A percentile compares a stretch with the other conserved stretches of the same genome.
Evolutionary conservation across 2,888 invertebrate genomes (phyloP).

Genomic region (Leptinotarsa juncta): DNA sequence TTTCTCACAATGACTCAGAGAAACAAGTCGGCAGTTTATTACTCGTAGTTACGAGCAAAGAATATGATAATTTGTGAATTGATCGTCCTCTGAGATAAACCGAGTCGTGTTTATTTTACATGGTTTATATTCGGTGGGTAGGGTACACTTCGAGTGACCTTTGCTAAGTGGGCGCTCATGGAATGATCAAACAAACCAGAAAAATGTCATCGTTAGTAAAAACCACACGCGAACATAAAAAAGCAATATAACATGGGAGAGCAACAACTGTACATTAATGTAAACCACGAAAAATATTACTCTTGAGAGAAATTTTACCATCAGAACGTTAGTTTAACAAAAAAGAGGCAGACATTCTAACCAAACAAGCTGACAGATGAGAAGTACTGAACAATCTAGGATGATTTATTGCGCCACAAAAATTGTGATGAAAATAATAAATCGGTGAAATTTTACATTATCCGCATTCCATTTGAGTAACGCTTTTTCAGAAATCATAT

Average conservation of each 20-base stretch:
- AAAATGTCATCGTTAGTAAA: slow-evolving; percentile 6
- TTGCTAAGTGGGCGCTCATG: slow-evolving; percentile 3
- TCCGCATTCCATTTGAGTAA: no score
- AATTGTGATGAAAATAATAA: background rate
- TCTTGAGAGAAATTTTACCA: slow-evolving; percentile 1
- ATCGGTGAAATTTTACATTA: background rate
- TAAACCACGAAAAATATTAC: background rate
- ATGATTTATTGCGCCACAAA: background rate
- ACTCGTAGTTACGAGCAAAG: background rate
- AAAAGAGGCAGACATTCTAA: background rate
- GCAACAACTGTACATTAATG: background rate
- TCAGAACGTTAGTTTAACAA: background rate
- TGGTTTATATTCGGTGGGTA: slow-evolving; percentile 4
- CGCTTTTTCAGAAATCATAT: no score
- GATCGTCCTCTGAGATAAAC: background rate
- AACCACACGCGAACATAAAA: slow-evolving; percentile 13
- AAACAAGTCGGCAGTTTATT: slow-evolving; percentile 3
- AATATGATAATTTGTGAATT: slow-evolving; percentile 7
- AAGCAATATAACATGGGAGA: slow-evolving; percentile 2
- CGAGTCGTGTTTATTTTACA: background rate
- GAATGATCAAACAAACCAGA: slow-evolving; percentile 3
- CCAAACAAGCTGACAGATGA: background rate
- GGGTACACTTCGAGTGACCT: slow-evolving; percentile 11
- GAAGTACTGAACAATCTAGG: background rate
- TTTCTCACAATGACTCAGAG: background rate